Conservation (phyloP, 2,113 vertebrate genomes). For the Microcebus ravelobensis region DNA sequence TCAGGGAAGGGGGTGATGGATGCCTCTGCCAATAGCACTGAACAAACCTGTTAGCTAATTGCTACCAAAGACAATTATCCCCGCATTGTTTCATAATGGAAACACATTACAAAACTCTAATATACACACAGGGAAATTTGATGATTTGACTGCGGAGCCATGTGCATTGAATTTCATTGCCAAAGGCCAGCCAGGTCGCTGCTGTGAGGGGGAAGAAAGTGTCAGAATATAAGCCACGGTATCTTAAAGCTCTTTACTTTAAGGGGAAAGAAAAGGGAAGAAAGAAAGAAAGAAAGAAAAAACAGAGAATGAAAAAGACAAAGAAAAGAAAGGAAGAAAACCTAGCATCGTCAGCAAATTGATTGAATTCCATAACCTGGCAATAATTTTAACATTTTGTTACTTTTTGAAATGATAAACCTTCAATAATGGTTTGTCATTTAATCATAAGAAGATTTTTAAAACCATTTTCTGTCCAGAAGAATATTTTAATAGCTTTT, state of each 20-base stretch:
- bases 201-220: constrained; percentile 86
- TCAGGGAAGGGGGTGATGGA: constrained; percentile 92
- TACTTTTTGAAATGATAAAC: constrained; percentile 41
- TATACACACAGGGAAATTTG: constrained; percentile 96
- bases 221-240: constrained; percentile 91
- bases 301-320: constrained; percentile 35
- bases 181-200: constrained; percentile 91
- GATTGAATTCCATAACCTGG: neutral
- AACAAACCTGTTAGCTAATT: constrained; percentile 99
- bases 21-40: constrained; percentile 96
- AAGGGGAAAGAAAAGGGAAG: neutral
- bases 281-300: neutral
- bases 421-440: neutral
- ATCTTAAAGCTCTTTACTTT: constrained; percentile 75
- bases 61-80: constrained; percentile 99
- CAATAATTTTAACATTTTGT: neutral
- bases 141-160: constrained; percentile 91
- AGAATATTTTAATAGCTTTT: constrained; percentile 2
- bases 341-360: neutral
- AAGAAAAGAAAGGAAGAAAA: constrained; percentile 31
- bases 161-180: constrained; percentile 93
- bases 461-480: constrained; percentile 10
- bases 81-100: constrained; percentile 97
- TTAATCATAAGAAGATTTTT: neutral
- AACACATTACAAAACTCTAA: constrained; percentile 97